Percentiles rank a stretch among this genome's conserved stretches.
Conservation (phyloP, 2,113 vertebrate genomes). For the Xiphophorus maculatus region DNA sequence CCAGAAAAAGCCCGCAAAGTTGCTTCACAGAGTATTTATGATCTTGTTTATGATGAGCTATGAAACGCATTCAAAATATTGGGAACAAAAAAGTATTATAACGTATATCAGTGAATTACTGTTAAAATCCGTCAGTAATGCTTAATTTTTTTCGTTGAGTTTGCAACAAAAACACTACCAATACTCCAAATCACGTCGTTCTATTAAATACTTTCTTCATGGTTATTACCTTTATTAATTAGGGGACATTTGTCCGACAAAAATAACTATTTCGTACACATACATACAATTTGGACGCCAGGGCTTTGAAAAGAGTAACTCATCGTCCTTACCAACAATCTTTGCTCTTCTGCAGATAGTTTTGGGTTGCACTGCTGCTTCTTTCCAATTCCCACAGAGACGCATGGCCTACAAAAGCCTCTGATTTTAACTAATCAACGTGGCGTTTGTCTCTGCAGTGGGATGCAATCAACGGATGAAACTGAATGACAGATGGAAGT, state of each 20-base stretch:
- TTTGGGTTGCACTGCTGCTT: neutral
- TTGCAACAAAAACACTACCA: no score
- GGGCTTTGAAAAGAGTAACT: neutral
- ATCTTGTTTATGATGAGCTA: no score
- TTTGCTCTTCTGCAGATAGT: conserved; percentile 10
- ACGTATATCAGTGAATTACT: no score
- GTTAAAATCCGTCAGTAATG: no score
- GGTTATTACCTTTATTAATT: neutral
- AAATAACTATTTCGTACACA: neutral
- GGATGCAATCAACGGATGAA: conserved; percentile 41
- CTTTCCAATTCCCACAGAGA: conserved; percentile 5
- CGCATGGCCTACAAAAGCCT: conserved; percentile 5
- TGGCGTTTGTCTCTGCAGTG: conserved; percentile 25
- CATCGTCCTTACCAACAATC: accelerated
- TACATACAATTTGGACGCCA: neutral
- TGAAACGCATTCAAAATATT: no score
- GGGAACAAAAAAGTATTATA: no score
- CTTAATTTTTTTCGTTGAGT: no score
- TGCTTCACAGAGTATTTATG: no score
- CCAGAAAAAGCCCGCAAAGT: no score
- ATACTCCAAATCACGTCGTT: no score
- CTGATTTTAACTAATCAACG: conserved; percentile 24
- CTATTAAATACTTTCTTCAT: no score
- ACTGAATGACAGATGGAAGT: conserved; percentile 44
- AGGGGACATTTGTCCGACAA: neutral